These are phyloP conservation scores for Platyscapa corneri DNA, from an alignment of 1,140 invertebrate genomes.

Conservation along the genomic window DNA sequence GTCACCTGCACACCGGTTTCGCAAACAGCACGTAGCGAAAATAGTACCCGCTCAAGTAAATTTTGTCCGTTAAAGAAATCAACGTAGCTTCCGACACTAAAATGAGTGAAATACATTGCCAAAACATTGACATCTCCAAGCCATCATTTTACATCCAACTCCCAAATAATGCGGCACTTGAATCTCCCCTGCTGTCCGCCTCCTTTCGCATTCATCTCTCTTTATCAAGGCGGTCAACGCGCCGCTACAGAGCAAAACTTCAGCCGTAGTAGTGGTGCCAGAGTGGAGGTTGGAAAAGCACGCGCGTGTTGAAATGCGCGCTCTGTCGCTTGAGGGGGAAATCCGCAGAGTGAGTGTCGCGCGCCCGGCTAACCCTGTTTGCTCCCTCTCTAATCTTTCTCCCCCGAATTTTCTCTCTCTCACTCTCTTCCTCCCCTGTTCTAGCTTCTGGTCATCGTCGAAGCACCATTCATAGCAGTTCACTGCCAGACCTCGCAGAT, in stretches of 20 bases:
- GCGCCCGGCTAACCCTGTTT: background rate
- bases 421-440: slow-evolving; percentile 51
- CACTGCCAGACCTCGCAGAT: slow-evolving; percentile 68
- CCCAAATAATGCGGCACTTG: background rate
- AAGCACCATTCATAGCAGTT: slow-evolving; percentile 72
- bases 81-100: background rate
- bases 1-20: background rate
- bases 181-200: background rate
- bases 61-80: background rate
- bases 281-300: background rate
- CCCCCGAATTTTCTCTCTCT: slow-evolving; percentile 20
- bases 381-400: slow-evolving; percentile 47
- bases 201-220: background rate
- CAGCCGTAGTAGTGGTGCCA: background rate
- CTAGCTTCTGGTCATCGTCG: slow-evolving; percentile 58
- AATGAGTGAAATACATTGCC: background rate
- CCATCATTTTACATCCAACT: background rate
- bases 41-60: background rate
- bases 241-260: background rate
- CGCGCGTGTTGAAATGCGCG: background rate
- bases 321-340: background rate
- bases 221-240: background rate
- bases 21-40: background rate
- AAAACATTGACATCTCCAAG: background rate
- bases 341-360: background rate